Evolutionary conservation across 1,140 invertebrate genomes (phyloP).

Genomic region (Neotoxoptera formosana): DNA sequence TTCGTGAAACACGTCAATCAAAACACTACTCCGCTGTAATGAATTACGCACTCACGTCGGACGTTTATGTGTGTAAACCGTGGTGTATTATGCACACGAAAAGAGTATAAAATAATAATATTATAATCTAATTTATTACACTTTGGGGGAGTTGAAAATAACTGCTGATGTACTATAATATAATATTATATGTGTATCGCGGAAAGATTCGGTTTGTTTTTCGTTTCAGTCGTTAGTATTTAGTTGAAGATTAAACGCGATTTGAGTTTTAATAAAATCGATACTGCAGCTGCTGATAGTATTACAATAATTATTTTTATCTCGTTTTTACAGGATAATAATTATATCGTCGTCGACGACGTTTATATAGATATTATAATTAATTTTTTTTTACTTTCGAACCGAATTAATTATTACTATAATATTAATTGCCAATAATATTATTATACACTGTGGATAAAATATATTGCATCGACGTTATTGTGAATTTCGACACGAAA

Average conservation of each 20-base stretch:
- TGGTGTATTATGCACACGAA: constrained; percentile 8
- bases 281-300: too few species aligned
- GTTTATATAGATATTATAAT: too few species aligned
- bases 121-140: constrained; percentile 25
- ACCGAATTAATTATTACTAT: background rate
- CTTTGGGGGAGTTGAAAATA: background rate
- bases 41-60: background rate
- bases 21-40: background rate
- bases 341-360: too few species aligned
- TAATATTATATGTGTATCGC: too few species aligned
- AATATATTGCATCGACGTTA: background rate
- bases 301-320: too few species aligned
- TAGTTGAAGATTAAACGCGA: too few species aligned
- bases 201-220: background rate
- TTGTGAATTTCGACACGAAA: background rate
- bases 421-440: background rate
- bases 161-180: background rate
- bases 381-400: too few species aligned
- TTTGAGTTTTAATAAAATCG: too few species aligned
- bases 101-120: too few species aligned
- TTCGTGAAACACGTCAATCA: background rate
- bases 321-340: too few species aligned
- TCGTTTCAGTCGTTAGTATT: too few species aligned
- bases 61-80: constrained; percentile 11
- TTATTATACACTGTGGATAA: background rate